These are phyloP conservation scores for Whitmania pigra DNA, from an alignment of 1,140 invertebrate genomes.

Conservation along the genomic window DNA sequence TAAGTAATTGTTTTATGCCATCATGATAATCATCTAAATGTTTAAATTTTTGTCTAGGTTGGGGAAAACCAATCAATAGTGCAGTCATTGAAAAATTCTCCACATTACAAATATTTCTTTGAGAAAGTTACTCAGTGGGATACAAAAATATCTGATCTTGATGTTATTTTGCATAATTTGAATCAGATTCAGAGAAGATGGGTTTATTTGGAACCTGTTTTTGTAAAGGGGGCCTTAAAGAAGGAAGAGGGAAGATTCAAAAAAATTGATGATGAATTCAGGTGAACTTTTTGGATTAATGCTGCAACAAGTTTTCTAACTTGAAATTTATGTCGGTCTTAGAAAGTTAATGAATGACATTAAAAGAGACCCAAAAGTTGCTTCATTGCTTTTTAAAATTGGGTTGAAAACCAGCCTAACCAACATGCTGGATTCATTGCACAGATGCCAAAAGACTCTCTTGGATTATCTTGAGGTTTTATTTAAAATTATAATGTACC, in stretches of 20 bases:
- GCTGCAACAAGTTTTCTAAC: neutral
- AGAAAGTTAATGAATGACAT: constrained; percentile 51
- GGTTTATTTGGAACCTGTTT: constrained; percentile 95
- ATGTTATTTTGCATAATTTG: constrained; percentile 59
- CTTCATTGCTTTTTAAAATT: constrained; percentile 62
- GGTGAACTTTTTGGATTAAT: constrained; percentile 34
- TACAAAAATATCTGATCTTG: constrained; percentile 59
- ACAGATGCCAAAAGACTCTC: constrained; percentile 80
- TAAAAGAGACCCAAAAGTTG: constrained; percentile 61
- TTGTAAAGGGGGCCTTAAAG: constrained; percentile 65
- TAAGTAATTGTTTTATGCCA: constrained; percentile 33
- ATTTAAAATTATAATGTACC: neutral
- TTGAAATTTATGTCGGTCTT: neutral
- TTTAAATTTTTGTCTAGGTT: constrained; percentile 48
- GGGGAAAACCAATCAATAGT: constrained; percentile 81
- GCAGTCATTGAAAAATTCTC: constrained; percentile 70
- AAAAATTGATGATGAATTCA: constrained; percentile 79
- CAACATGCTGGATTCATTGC: constrained; percentile 70
- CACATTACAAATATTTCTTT: constrained; percentile 60
- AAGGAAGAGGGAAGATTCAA: constrained; percentile 71
- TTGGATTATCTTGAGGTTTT: constrained; percentile 83
- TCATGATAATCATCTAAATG: too few relatives aligned
- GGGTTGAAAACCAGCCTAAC: constrained; percentile 61
- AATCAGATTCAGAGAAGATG: constrained; percentile 82
- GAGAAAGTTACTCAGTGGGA: constrained; percentile 73